Percentiles rank a stretch among this genome's conserved stretches.
Conservation (phyloP, 2,888 invertebrate genomes). For the Zygogramma bicolorata region DNA sequence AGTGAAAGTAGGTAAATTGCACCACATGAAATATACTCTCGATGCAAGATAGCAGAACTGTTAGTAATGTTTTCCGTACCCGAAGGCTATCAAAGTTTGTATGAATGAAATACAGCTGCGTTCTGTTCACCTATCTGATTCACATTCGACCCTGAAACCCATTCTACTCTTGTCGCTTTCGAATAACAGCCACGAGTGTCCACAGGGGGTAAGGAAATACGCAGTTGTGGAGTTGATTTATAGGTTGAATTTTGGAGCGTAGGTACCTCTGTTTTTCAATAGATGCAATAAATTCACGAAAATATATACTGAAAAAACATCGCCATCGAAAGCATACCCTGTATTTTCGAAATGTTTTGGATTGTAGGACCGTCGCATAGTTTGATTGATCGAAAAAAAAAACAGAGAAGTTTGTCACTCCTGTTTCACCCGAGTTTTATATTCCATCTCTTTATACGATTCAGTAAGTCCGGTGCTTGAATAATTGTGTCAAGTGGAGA, state of each 20-base stretch:
- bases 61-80: constrained; percentile 6
- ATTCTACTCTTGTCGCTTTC: background rate
- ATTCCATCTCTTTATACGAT: too few relatives aligned
- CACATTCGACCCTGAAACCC: background rate
- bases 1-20: background rate
- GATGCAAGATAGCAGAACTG: background rate
- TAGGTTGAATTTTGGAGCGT: background rate
- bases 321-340: too few relatives aligned
- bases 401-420: too few relatives aligned
- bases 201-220: background rate
- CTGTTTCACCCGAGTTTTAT: too few relatives aligned
- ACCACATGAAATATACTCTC: background rate
- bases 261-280: too few relatives aligned
- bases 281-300: too few relatives aligned
- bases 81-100: background rate
- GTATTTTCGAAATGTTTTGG: too few relatives aligned
- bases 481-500: too few relatives aligned
- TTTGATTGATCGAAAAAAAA: too few relatives aligned
- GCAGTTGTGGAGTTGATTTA: background rate
- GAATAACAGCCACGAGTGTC: background rate
- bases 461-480: too few relatives aligned
- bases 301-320: too few relatives aligned
- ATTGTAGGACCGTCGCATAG: too few relatives aligned
- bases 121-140: background rate
- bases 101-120: constrained; percentile 2